Evolutionary conservation across 2,888 invertebrate species (phyloP).

Genomic region (Dendrolimus pini): DNA sequence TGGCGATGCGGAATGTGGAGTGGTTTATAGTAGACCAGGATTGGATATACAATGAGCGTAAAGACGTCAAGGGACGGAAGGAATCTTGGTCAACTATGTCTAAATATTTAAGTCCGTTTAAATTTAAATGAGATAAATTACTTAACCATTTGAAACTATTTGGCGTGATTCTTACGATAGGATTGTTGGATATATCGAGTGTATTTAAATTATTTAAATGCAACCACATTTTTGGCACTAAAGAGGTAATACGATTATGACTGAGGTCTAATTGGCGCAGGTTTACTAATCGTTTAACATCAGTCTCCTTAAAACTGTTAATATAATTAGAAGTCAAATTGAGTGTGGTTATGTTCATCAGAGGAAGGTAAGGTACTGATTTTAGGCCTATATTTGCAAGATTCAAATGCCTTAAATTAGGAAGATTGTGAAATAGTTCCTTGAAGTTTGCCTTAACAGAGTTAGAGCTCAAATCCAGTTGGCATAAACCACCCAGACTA

Average conservation of each 20-base stretch:
- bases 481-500: slow-evolving; percentile 85
- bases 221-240: slow-evolving; percentile 86
- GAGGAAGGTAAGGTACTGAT: slow-evolving; percentile 84
- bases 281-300: slow-evolving; percentile 82
- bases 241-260: slow-evolving; percentile 84
- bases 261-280: slow-evolving; percentile 86
- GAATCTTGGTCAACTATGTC: slow-evolving; percentile 86
- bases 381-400: slow-evolving; percentile 86
- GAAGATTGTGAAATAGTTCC: slow-evolving; percentile 91
- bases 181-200: slow-evolving; percentile 89
- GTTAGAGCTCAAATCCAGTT: slow-evolving; percentile 88
- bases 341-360: slow-evolving; percentile 86
- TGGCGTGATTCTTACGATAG: slow-evolving; percentile 83
- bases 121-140: slow-evolving; percentile 84
- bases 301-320: slow-evolving; percentile 81
- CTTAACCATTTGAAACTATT: slow-evolving; percentile 84
- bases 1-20: slow-evolving; percentile 80
- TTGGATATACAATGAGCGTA: slow-evolving; percentile 83
- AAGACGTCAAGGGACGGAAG: slow-evolving; percentile 81
- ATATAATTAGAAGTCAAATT: slow-evolving; percentile 89
- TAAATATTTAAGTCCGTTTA: slow-evolving; percentile 84
- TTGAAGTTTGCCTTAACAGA: slow-evolving; percentile 89
- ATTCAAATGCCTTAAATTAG: slow-evolving; percentile 85
- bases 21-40: slow-evolving; percentile 86
- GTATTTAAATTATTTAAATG: slow-evolving; percentile 83